Base-by-base conservation (phyloP, 2,797 vertebrate genomes). In the Sternotherus odoratus region DNA sequence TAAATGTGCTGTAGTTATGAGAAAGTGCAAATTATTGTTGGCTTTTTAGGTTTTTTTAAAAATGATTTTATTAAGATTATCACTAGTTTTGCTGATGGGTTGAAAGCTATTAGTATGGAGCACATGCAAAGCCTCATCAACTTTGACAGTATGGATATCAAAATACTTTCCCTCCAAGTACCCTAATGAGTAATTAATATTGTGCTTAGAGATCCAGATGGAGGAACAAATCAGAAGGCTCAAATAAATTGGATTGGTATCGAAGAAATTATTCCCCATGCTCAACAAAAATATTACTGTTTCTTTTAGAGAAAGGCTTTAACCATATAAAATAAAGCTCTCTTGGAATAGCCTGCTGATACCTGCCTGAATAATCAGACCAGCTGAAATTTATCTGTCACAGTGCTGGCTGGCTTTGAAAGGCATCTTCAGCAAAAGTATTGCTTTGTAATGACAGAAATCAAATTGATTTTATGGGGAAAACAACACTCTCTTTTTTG, bases 151-250 rank as follows among this genome's bases (percentile, higher is more conserved):
- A 89, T 72, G 57, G 96, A 93, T 96, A 97, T 96, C 96, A 96
- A 98, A 98, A 97, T 97, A 96, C 91, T 93, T 92, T 97, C 89
- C 89, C 90, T 97, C 95, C 94, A 92, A 98, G 92, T 92, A 92
- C 85, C 95, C 93, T 95, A 97, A 98, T 98, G 97, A 98, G 97
- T 98, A 98, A 98, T 98, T 98, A 98, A 98, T 97, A 96, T 86
- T 96, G 94, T 95, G 96, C 97, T 96, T 97, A 96, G 96, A 96
- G 89, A 98, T 98, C 97, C 81, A 90, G 79, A 95, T 95, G 89
- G 89, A 96, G 97, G 96, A 87, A 96, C 97, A 96, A 98, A 98
- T 98, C 96, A 91, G 92, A 93, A 43, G 48, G 90, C 83, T 93
- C 96, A 95, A 96, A 97, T 95, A 98, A 98, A 98, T 97, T 98